Conservation (phyloP, 2,797 vertebrate species). For the Synanceia verrucosa region DNA sequence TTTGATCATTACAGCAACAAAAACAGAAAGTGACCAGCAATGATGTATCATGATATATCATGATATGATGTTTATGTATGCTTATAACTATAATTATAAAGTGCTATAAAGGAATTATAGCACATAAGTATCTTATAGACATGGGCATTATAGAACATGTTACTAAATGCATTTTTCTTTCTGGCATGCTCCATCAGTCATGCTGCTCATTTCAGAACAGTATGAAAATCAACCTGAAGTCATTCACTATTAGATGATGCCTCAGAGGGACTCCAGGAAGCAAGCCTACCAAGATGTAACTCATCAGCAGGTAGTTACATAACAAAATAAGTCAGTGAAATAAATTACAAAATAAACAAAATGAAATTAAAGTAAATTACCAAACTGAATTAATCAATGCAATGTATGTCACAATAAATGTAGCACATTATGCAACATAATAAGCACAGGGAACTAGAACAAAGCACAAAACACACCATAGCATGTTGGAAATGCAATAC, state of each 20-base stretch:
- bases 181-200: background rate
- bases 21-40: background rate
- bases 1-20: background rate
- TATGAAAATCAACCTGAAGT: background rate
- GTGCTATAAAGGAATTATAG: rapidly evolving
- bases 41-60: background rate
- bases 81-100: background rate
- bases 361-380: too few relatives aligned
- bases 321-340: too few relatives aligned
- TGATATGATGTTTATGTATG: background rate
- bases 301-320: constrained; percentile 17
- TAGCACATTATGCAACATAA: constrained; percentile 9
- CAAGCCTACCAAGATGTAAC: constrained; percentile 10
- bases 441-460: background rate
- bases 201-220: background rate
- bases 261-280: background rate
- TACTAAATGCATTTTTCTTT: background rate
- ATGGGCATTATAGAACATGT: background rate
- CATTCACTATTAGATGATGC: background rate
- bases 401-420: constrained; percentile 5
- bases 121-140: rapidly evolving
- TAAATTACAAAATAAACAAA: too few relatives aligned
- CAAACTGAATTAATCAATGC: too few relatives aligned
- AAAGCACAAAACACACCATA: background rate
- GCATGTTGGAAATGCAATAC: background rate